Evolutionary conservation across 2,797 vertebrate species (phyloP), one percentile per base, ranked within the genome.

Genomic region (Malacoctenus gilli): DNA sequence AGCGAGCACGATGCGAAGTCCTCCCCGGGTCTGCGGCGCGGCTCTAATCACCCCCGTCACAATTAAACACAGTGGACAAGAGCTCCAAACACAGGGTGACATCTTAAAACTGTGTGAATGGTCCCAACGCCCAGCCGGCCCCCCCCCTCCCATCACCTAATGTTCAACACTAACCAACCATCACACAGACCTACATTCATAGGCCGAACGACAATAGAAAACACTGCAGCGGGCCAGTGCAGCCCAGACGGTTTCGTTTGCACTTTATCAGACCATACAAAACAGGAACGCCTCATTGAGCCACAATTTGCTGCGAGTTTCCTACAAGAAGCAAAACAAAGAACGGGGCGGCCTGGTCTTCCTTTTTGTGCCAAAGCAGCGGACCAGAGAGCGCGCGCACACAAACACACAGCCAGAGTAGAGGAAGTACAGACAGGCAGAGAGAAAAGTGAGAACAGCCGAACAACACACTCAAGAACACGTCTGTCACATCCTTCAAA

Each of bases 291-390:
- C 87, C 82, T 88, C 85, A 89, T 83, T 89, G 82, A 89, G 85
- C 75, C 81, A 83, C 85, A 84, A 87, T 88, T 87, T 86, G 85
- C 85, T 82, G 79, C 82, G 80, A 62, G 84, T 88, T 85, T 85
- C 82, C 82, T 84, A 89, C 86, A 89, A 86, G 82, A 77, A 80
- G 65, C 64, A 85, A 82, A 69, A 89, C 82, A 92, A 90, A 89
- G 85, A 83, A 73, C 7, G 75, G 74, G 83, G 78, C 68, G 66
- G 72, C 79, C 61, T 77, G 78, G 76, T 80, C 75, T 53, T 79
- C 64, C 75, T 86, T 89, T 85, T 89, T 88, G 88, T 90, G 79
- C 80, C 73, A 75, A 84, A 79, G 86, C 87, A 89, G 79, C 79
- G 68, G 83, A 87, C 80, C 85, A 88, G 75, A 84, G 69, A 77